Percentiles rank a stretch among this genome's conserved stretches.
phyloP scores from a whole-genome alignment of 2,797 vertebrate genomes.

The Gymnothorax reevesii region DNA sequence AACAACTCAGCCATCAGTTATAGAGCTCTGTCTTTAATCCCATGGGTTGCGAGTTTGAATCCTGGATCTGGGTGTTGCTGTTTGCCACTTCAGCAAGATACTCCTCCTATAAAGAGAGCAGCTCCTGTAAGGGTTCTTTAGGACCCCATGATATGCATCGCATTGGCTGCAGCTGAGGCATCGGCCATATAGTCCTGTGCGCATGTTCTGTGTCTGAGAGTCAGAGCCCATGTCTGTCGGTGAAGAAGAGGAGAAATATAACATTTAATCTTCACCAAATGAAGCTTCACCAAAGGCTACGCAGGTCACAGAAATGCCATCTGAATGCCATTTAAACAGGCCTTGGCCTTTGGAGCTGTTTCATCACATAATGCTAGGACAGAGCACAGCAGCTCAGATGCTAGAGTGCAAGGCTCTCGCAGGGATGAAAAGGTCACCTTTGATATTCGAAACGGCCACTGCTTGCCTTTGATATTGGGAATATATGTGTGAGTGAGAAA shows the following conservation, averaged over 20 bases:
- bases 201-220: background rate
- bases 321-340: constrained; percentile 33
- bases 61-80: background rate
- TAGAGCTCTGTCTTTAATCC: too few species aligned
- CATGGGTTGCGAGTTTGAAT: background rate
- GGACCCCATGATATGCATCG: too few species aligned
- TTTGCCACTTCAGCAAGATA: background rate
- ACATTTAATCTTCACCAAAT: constrained; percentile 24
- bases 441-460: constrained; percentile 21
- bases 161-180: too few species aligned
- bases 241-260: constrained; percentile 9
- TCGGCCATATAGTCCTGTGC: too few species aligned
- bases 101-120: too few species aligned
- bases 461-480: constrained; percentile 6
- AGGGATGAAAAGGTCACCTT: constrained; percentile 27
- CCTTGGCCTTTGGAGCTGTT: constrained; percentile 31
- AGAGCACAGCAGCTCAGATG: constrained; percentile 13
- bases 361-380: constrained; percentile 27
- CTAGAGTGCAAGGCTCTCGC: constrained; percentile 1
- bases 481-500: background rate
- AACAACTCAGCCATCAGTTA: background rate
- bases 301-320: constrained; percentile 30
- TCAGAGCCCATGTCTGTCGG: background rate
- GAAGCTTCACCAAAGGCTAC: constrained; percentile 34
- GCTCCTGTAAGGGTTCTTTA: too few species aligned